Conservation (phyloP, 1,140 invertebrate species). For the Pantala flavescens region DNA sequence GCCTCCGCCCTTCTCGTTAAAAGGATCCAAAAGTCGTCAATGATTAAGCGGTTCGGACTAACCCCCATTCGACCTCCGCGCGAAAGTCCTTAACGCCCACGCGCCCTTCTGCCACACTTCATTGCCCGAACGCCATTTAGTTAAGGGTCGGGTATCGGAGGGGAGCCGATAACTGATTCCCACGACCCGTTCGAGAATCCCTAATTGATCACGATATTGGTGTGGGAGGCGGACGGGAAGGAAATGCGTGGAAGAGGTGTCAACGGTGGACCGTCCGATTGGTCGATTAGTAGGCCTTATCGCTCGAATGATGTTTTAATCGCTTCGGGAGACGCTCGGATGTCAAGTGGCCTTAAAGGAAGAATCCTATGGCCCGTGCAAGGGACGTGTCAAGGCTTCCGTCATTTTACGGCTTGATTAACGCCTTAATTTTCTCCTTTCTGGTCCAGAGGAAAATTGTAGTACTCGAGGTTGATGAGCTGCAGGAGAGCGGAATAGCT, state of each 20-base stretch:
- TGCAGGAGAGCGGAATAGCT: no score
- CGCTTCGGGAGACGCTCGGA: neutral
- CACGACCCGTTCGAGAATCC: neutral
- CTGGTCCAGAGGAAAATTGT: no score
- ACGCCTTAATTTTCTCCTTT: no score
- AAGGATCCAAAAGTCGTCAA: no score
- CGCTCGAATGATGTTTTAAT: neutral
- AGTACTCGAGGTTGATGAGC: no score
- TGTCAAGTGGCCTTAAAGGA: neutral
- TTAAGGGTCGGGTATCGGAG: neutral
- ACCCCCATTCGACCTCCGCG: no score
- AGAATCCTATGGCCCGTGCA: no score
- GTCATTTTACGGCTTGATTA: no score
- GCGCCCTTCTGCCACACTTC: neutral
- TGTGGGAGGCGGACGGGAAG: neutral
- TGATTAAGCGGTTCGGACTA: no score
- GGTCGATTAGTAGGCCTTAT: slow-evolving; percentile 1
- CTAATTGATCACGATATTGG: neutral
- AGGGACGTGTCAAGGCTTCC: no score
- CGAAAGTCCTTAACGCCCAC: neutral
- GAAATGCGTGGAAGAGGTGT: neutral
- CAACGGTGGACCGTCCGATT: neutral
- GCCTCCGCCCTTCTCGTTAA: no score
- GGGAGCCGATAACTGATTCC: neutral
- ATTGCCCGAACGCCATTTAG: neutral